Base-by-base conservation (phyloP, 2,888 invertebrate genomes). In the Chaetogeoica ovagalla region DNA sequence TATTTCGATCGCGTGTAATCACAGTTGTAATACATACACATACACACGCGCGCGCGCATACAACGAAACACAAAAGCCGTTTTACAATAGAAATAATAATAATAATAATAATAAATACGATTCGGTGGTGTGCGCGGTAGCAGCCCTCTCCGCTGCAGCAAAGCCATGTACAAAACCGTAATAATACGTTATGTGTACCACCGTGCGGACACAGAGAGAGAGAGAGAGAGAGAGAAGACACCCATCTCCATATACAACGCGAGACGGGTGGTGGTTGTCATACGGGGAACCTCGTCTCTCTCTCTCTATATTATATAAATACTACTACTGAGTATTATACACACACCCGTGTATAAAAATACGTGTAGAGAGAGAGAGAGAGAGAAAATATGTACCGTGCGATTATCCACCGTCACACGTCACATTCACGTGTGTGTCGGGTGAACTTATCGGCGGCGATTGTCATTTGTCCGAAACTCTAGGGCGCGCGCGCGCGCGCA, bases 1-100 rank as follows among this genome's bases (percentile, higher is more conserved):
- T 8, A 39, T 68, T 76, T 37, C 69, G 77, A 77, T 77, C 69
- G 77, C 77, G 77, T 77, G 77, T 77, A 77, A 77, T 77, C 77
- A 77, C 30, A 77, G 77, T 77, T 70, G 77, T 77, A 77, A 77
- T 70, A 77, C 77, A 77, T 1, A 43, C 77, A 77, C 76, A 77
- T 60, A 68, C 76, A 69, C n/a, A n/a, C n/a, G n/a, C n/a, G n/a
- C n/a, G n/a, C n/a, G n/a, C n/a, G n/a, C n/a, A n/a, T 1, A 30
- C 30, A 30, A 30, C 30, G 30, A 4, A 30, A 30, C 30, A 77
- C 77, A 77, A 68, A 73, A 69, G 69, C 68, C 77, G 11, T 19
- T 37, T 57, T 65, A 74, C 74, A 74, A 74, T 74, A 5, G 73
- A 63, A 63, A 73, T 63, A 73, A 73, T 30, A 73, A 74, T 60